Base-by-base conservation (phyloP, 2,113 vertebrate genomes). In the Hystrix cristata region DNA sequence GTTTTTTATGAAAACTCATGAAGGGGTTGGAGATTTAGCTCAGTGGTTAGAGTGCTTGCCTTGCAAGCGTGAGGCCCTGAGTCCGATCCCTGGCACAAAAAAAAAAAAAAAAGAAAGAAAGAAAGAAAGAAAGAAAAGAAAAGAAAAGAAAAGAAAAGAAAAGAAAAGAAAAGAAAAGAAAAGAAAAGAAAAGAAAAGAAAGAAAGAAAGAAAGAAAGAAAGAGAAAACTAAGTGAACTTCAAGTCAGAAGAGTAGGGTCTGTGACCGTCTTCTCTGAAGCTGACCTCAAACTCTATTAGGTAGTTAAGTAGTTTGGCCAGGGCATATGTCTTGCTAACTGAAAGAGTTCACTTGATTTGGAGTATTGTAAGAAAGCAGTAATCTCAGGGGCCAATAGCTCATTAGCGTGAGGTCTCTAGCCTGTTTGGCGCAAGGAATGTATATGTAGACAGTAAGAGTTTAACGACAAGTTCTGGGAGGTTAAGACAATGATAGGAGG, bases 391-490 rank as follows among this genome's bases (percentile, higher is more conserved):
- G 76, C 7, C 7, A 59, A 72, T 6, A 43, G 31, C 23, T 9
- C 18, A 65, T 55, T 93, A 90, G 38, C 16, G 19, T 62, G 16
- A 86, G 14, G 46, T 18, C 31, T 34, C 21, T 29, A 57, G 27
- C 29, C 62, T 81, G n/a, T 72, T 34, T 84, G 78, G 82, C 59
- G 12, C 5, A 95, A 55, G 81, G 14, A 23, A 29, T 34, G 25
- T 3, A 95, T n/a, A 27, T 11, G 38, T 38, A 82, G 51, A 94
- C 18, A 64, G 84, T 0, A 27, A 87, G 38, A 81, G 9, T 91
- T 57, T 94, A 72, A 91, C 38, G 64, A 72, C 29, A 43, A 92
- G 57, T 88, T 69, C 48, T 72, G 29, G n/a, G 65, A 90, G 51
- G 10, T 71, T 23, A 65, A 21, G 38, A 87, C 7, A 88, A 43